Conservation (phyloP, 2,797 vertebrate genomes). For the Gymnothorax javanicus region DNA sequence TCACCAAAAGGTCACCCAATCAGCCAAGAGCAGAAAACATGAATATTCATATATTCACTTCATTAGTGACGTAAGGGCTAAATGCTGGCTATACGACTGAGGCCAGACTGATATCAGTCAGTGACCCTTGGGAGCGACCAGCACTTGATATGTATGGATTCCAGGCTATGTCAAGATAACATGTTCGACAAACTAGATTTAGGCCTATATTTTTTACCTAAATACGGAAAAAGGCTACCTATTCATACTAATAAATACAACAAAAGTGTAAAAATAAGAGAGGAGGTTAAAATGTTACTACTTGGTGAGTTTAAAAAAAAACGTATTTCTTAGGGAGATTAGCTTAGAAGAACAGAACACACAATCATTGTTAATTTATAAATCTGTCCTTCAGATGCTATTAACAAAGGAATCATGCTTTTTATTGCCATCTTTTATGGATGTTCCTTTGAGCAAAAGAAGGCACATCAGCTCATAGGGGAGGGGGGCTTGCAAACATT, state of each 20-base stretch:
- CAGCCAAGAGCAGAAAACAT: too few species aligned
- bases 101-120: too few species aligned
- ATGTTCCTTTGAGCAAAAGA: background rate
- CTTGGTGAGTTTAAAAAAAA: background rate
- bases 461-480: background rate
- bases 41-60: too few species aligned
- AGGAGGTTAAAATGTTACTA: background rate
- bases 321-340: background rate
- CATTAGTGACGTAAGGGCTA: too few species aligned
- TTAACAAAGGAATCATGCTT: background rate
- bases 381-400: background rate
- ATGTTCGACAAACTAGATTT: background rate
- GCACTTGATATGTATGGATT: too few species aligned
- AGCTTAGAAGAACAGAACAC: background rate
- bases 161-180: background rate
- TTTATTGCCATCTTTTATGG: background rate
- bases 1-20: too few species aligned
- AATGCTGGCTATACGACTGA: too few species aligned
- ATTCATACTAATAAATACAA: background rate
- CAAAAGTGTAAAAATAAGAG: background rate
- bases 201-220: background rate
- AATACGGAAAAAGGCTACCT: background rate
- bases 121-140: too few species aligned
- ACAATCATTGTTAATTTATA: background rate
- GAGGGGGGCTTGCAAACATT: background rate